These are phyloP conservation scores for Chalcosyrphus nemorum DNA, from an alignment of 2,888 invertebrate species.

Conservation along the genomic window DNA sequence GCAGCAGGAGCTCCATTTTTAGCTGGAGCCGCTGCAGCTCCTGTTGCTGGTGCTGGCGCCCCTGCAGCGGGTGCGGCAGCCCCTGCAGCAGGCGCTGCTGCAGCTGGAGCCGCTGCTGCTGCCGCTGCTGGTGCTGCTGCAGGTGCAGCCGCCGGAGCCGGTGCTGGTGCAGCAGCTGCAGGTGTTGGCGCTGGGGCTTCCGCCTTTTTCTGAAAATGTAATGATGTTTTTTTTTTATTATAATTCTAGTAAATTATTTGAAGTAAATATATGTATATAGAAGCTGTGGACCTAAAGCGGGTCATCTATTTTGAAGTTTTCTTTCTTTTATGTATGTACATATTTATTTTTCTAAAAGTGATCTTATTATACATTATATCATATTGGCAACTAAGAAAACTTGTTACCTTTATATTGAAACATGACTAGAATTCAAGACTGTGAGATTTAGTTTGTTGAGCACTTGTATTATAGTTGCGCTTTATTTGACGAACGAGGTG, in stretches of 20 bases:
- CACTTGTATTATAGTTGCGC: no score
- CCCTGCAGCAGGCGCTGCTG: conserved; percentile 51
- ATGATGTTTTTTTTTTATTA: no score
- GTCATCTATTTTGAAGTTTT: conserved; percentile 28
- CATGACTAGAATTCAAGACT: no score
- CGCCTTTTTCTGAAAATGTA: conserved; percentile 79
- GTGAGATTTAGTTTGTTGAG: no score
- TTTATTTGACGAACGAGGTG: no score
- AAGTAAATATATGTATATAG: no score
- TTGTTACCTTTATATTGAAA: no score
- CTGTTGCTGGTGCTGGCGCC: conserved; percentile 63
- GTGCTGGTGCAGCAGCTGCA: conserved; percentile 73
- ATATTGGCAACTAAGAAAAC: no score
- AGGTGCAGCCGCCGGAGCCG: conserved; percentile 71
- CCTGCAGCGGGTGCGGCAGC: conserved; percentile 38
- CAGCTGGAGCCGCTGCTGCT: conserved; percentile 62
- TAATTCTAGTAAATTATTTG: no score
- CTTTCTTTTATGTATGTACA: no score
- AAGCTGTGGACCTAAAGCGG: background rate
- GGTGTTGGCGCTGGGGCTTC: conserved; percentile 74
- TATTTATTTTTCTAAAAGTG: no score
- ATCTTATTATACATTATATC: no score
- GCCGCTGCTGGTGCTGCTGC: conserved; percentile 68
- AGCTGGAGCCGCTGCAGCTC: conserved; percentile 73
- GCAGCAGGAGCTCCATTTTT: conserved; percentile 74